A percentile compares a stretch with the other conserved stretches of the same genome.
Evolutionary conservation across 2,888 invertebrate genomes (phyloP).

Genomic region (Myathropa florea): DNA sequence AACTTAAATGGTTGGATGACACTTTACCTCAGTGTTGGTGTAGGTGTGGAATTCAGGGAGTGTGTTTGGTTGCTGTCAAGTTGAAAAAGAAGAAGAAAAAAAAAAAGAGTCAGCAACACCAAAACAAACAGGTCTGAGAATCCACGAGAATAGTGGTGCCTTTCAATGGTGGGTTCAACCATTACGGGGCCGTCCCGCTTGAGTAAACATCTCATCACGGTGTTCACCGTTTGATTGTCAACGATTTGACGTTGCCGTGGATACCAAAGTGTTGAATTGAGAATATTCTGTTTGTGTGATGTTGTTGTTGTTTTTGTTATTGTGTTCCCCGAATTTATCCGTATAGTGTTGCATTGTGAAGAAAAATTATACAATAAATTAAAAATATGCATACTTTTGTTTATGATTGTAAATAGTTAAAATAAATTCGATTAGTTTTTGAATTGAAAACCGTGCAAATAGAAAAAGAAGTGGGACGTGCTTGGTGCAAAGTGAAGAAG

Average conservation of each 20-base stretch:
- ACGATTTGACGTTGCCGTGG: slow-evolving; percentile 64
- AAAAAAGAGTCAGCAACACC: slow-evolving; percentile 7
- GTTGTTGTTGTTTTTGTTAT: slow-evolving; percentile 29
- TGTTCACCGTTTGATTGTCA: slow-evolving; percentile 65
- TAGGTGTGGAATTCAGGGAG: slow-evolving; percentile 66
- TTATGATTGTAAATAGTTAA: not conserved
- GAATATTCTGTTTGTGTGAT: slow-evolving; percentile 28
- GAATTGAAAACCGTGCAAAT: not conserved
- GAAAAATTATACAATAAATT: slow-evolving; percentile 16
- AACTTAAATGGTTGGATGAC: slow-evolving; percentile 46
- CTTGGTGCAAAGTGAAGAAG: slow-evolving; percentile 1
- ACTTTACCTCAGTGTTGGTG: slow-evolving; percentile 57
- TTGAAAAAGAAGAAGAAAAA: slow-evolving; percentile 45
- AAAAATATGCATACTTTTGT: slow-evolving; percentile 5
- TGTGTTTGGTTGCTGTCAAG: slow-evolving; percentile 63
- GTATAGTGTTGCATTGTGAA: slow-evolving; percentile 13
- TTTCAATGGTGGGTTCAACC: slow-evolving; percentile 74
- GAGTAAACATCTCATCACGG: slow-evolving; percentile 77
- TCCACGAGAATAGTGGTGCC: slow-evolving; percentile 54
- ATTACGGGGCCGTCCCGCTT: slow-evolving; percentile 78
- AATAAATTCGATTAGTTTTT: slow-evolving; percentile 2
- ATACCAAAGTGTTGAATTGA: slow-evolving; percentile 60
- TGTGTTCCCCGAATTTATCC: slow-evolving; percentile 14
- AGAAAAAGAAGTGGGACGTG: not conserved
- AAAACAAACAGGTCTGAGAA: slow-evolving; percentile 64